Base-by-base conservation (phyloP, 2,797 vertebrate genomes). In the Enteromius paludinosus region DNA sequence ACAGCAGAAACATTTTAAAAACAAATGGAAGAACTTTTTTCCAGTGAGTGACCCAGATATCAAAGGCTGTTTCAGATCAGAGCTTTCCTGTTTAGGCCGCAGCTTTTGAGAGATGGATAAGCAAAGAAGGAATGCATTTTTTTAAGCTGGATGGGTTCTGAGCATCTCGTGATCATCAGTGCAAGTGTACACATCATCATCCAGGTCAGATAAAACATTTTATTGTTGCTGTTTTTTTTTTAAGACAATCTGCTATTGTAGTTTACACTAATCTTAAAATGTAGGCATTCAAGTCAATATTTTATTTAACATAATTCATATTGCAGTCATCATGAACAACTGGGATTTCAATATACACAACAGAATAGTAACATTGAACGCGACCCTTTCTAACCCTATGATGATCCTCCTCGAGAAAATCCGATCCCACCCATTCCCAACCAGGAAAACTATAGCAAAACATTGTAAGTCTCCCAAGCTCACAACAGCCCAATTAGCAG, bases 241-340 rank as follows among this genome's bases (percentile, higher is more conserved):
- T 82, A 52, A 79, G 52, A 43, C 68, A 78, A 78, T 82, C 52
- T 69, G 69, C 28, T 52, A 38, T 35, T 73, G 69, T 71, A 25
- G 49, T 73, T 64, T 72, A 80, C 79, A 79, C 69, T 73, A 14
- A 45, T 84, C 69, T 66, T 86, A 66, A 83, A 83, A 88, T 92
- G 81, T 72, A 90, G 89, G 93, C 90, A 90, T 93, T 94, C 91
- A 92, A 93, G 91, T 94, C 92, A 86, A 92, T 93, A 93, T 94
- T 95, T 95, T 94, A 94, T 94, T 95, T 92, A 93, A 95, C 93
- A 94, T 93, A 94, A 94, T 94, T 93, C 92, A 94, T 93, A 93
- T 93, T 94, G 93, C 93, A 94, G 93, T 95, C 92, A 91, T 91
- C 89, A 92, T 94, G 92, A 94, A 95, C 94, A 94, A 93, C 91